Percentiles rank a stretch among this genome's conserved stretches.
These are phyloP conservation scores for Sylvia atricapilla DNA, from an alignment of 2,113 vertebrate species.

Conservation along the genomic window DNA sequence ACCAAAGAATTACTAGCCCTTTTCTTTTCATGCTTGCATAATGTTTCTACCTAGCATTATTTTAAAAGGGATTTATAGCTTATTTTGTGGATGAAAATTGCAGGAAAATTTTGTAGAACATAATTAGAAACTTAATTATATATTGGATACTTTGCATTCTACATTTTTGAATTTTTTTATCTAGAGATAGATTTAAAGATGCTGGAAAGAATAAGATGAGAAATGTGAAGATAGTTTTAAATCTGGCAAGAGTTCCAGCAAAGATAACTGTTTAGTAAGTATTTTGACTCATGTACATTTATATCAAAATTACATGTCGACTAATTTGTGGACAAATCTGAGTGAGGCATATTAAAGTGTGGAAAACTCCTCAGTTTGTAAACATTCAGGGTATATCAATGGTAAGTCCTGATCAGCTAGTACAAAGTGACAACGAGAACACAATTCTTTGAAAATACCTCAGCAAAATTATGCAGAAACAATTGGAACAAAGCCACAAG, in stretches of 20 bases:
- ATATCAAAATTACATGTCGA: not conserved
- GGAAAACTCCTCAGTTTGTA: not conserved
- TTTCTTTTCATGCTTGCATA: not conserved
- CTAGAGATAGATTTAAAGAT: not conserved
- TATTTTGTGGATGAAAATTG: not conserved
- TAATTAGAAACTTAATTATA: not conserved
- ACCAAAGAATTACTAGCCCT: not conserved
- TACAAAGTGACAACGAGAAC: not conserved
- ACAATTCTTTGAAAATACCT: not conserved
- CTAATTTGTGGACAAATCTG: not conserved
- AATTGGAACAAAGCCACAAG: not conserved
- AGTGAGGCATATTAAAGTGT: rapidly evolving
- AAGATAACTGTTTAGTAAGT: not conserved
- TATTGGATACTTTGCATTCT: not conserved
- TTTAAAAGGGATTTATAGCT: not conserved
- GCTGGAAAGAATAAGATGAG: not conserved
- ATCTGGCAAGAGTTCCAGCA: not conserved
- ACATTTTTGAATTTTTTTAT: not conserved
- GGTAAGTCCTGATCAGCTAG: not conserved
- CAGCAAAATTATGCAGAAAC: not conserved
- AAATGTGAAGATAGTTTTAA: not conserved
- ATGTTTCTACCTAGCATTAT: not conserved
- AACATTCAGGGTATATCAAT: not conserved
- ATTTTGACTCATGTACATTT: not conserved
- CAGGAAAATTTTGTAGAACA: not conserved